These are phyloP conservation scores for Sciurus carolinensis DNA, from an alignment of 2,797 vertebrate species.

Conservation along the genomic window DNA sequence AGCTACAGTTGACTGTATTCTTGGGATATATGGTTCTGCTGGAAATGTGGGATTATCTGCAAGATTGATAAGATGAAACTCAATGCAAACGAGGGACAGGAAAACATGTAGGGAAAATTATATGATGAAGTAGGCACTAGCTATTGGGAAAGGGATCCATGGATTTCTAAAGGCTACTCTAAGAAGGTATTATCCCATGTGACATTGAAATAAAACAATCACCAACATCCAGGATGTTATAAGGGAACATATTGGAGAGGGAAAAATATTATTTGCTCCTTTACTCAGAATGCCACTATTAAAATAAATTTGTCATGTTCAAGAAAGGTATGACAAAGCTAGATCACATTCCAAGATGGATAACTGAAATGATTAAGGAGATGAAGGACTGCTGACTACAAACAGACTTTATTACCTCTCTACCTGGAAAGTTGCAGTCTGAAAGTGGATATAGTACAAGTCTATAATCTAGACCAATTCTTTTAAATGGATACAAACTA, in stretches of 20 bases:
- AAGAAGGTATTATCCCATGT: background rate
- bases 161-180: background rate
- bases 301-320: background rate
- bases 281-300: background rate
- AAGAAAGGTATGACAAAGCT: background rate
- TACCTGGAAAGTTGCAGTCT: background rate
- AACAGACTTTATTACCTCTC: background rate
- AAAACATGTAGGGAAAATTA: slow-evolving; percentile 1
- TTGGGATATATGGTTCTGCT: background rate
- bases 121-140: background rate
- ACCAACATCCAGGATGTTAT: background rate
- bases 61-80: background rate
- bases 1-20: background rate
- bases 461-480: background rate
- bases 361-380: background rate
- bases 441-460: background rate
- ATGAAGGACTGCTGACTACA: background rate
- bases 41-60: background rate
- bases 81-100: background rate
- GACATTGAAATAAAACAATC: background rate
- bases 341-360: background rate
- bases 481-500: slow-evolving; percentile 23
- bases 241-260: background rate
- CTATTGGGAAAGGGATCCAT: background rate
- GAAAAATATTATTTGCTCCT: slow-evolving; percentile 28